Conservation (phyloP, 2,797 vertebrate species). For the Rhynchonycteris naso region DNA sequence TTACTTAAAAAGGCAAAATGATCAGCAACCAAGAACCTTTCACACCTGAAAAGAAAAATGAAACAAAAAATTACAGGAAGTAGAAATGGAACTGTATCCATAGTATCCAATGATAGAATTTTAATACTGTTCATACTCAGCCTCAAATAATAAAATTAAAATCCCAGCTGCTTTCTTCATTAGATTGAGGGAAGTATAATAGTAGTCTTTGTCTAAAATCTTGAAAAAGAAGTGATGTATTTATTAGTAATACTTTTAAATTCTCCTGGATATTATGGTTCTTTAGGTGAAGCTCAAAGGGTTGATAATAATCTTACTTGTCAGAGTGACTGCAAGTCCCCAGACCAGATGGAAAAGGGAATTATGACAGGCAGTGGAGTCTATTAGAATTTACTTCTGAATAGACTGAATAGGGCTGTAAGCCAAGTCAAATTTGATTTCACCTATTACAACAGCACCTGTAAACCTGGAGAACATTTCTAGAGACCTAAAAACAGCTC, state of each 20-base stretch:
- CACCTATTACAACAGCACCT: neutral
- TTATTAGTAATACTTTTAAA: neutral
- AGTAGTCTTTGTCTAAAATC: neutral
- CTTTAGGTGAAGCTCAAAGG: neutral
- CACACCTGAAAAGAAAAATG: slow-evolving; percentile 37
- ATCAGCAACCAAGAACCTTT: neutral
- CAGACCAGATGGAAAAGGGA: neutral
- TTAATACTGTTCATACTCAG: neutral
- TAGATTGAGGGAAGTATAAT: neutral
- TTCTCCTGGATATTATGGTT: neutral
- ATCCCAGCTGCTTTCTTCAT: neutral
- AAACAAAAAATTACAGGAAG: neutral
- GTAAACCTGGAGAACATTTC: neutral
- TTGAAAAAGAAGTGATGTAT: neutral
- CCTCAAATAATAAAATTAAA: neutral
- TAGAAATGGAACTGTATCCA: neutral
- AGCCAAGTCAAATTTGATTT: slow-evolving; percentile 43
- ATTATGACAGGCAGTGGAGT: neutral
- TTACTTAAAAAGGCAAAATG: neutral
- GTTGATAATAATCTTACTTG: neutral
- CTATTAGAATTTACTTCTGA: neutral
- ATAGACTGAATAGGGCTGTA: neutral
- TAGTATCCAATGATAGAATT: neutral
- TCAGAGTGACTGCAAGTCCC: neutral
- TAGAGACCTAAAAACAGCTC: neutral